Conservation (phyloP, 2,797 vertebrate species). For the Chromis chromis region DNA sequence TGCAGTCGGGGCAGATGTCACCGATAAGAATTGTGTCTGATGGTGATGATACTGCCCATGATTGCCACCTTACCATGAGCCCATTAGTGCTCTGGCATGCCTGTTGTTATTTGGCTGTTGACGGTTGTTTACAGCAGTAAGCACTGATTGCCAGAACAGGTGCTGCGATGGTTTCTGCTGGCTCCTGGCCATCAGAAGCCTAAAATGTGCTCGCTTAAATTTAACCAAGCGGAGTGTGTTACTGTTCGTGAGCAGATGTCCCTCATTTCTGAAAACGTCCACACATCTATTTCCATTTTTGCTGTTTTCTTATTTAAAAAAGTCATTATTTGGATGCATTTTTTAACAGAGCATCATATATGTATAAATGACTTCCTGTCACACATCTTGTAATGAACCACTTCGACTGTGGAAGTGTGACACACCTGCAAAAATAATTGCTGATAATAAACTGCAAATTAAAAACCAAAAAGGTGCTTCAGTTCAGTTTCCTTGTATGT, state of each 20-base stretch:
- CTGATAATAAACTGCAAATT: not conserved
- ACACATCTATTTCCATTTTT: not conserved
- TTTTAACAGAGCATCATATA: not conserved
- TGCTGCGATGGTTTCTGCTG: conserved; percentile 32
- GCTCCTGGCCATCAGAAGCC: conserved; percentile 35
- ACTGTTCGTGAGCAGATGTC: conserved; percentile 20
- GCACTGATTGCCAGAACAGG: conserved; percentile 39
- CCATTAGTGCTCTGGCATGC: conserved; percentile 39
- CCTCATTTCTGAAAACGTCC: not conserved
- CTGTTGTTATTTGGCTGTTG: conserved; percentile 33
- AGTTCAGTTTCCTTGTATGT: not conserved
- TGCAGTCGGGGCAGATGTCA: conserved; percentile 35
- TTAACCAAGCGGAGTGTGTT: not conserved
- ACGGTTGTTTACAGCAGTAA: conserved; percentile 39
- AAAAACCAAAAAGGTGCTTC: not conserved
- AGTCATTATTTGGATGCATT: not conserved
- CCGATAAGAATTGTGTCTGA: conserved; percentile 23
- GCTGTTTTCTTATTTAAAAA: not conserved
- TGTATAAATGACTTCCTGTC: not conserved
- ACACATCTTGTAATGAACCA: too few species aligned
- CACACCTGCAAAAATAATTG: not conserved
- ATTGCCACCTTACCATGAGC: conserved; percentile 32
- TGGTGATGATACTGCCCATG: conserved; percentile 3
- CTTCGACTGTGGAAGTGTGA: not conserved
- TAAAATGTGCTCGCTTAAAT: not conserved